Percentiles rank a stretch among this genome's conserved stretches.
Evolutionary conservation across 64 coral and sea anemone genomes (phyloP).

Genomic region (Trachythela sp.): DNA sequence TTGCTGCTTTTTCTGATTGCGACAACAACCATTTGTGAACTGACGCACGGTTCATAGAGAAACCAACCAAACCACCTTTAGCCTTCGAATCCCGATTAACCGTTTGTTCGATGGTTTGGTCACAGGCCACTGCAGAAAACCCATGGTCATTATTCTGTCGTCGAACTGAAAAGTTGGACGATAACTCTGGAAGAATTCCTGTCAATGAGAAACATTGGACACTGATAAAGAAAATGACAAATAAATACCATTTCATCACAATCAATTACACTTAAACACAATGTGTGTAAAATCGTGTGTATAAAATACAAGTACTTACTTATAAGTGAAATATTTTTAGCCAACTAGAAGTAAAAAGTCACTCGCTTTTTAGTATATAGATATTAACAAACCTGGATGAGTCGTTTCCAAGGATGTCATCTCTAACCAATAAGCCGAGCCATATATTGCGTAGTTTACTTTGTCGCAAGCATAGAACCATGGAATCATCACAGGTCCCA

Average conservation of each 20-base stretch:
- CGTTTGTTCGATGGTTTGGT: conserved; percentile 60
- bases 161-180: conserved; percentile 26
- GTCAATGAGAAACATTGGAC: not conserved
- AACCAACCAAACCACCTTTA: conserved; percentile 51
- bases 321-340: no score
- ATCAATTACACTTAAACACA: not conserved
- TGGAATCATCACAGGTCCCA: conserved; percentile 48
- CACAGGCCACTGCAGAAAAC: conserved; percentile 46
- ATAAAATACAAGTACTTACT: no score
- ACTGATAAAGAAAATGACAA: not conserved
- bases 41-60: conserved; percentile 38
- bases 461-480: conserved; percentile 50
- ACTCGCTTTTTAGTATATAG: not conserved
- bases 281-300: no score
- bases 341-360: no score
- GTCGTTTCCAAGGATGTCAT: conserved; percentile 35
- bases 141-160: conserved; percentile 37
- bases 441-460: conserved; percentile 62
- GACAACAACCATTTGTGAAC: conserved; percentile 47
- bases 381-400: conserved; percentile 54
- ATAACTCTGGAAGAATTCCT: not conserved
- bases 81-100: conserved; percentile 46
- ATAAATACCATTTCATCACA: not conserved
- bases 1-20: conserved; percentile 46
- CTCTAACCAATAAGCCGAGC: conserved; percentile 37